A percentile compares a stretch with the other conserved stretches of the same genome.
phyloP scores from a whole-genome alignment of 2,888 invertebrate genomes.

The Scaptomyza cyrtandrae region DNA sequence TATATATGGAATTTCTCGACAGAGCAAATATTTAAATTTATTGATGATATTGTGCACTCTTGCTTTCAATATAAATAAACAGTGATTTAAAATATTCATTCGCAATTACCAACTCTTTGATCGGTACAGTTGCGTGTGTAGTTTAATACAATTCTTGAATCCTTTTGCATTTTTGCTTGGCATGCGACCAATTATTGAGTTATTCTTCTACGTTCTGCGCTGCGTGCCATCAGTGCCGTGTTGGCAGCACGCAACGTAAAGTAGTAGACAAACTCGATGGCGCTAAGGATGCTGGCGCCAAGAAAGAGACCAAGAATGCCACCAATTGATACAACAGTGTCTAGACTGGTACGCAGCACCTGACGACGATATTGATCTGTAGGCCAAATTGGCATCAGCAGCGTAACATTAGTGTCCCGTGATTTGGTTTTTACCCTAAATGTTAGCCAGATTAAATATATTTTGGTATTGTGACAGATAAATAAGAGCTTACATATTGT shows the following conservation, averaged over 20 bases:
- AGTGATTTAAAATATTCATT: neutral
- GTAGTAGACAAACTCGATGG: slow-evolving; percentile 86
- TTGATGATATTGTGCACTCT: neutral
- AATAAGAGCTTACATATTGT: slow-evolving; percentile 39
- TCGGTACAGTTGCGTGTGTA: no score
- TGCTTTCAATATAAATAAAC: neutral
- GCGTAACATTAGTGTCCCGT: slow-evolving; percentile 59
- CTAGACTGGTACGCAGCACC: slow-evolving; percentile 84
- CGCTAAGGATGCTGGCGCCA: slow-evolving; percentile 87
- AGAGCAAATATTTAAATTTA: neutral
- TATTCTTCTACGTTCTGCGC: slow-evolving; percentile 1
- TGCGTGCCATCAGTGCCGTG: slow-evolving; percentile 31
- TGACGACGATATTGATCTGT: slow-evolving; percentile 85
- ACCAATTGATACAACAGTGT: slow-evolving; percentile 86
- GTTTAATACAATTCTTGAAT: neutral
- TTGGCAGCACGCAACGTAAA: slow-evolving; percentile 84
- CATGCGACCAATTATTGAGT: slow-evolving; percentile 34
- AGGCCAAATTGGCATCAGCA: slow-evolving; percentile 81
- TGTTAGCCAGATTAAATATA: neutral
- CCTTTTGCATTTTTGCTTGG: slow-evolving; percentile 4
- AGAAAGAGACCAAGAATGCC: slow-evolving; percentile 87
- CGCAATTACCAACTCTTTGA: neutral
- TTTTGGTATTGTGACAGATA: no score
- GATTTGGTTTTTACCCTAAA: slow-evolving; percentile 42
- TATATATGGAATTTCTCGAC: neutral